Evolutionary conservation across 2,113 vertebrate genomes (phyloP), one percentile per base, ranked within the genome.

Genomic region (Plecturocebus donacophilus): DNA sequence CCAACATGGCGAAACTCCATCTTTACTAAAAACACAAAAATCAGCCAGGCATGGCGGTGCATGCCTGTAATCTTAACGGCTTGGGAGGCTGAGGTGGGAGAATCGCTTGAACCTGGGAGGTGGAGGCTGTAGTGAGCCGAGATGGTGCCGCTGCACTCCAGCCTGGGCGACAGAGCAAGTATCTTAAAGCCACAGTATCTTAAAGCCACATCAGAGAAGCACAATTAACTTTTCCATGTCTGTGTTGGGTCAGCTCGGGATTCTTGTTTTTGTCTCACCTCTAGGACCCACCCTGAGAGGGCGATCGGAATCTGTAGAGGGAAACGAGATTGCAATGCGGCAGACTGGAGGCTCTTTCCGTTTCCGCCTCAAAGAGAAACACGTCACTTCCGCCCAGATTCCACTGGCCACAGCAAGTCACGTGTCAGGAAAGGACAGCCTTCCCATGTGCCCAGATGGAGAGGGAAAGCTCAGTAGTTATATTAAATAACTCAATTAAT

Each of bases 381-480:
- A 2, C 0, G 2, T 42, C 49, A 25, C n/a, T 49, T 38, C 35
- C 16, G 58, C 7, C 9, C 14, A 4, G 45, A 30, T 23, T 91
- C 58, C 30, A 64, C 0, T 6, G 14, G 38, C 42, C 86, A 11
- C 32, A 66, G 16, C 17, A 20, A 94, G 56, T 64, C 47, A 13
- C 8, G 0, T 3, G 4, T 17, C 32, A 38, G 54, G 70, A 68
- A 70, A 49, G 19, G 1, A 30, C 2, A 49, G 40, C 1, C 1
- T 0, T 1, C 5, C 42, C 17, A 0, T 0, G 5, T 27, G 20
- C 2, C 17, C 16, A 14, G 3, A 35, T 0, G 1, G 13, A 77
- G 49, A 40, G 6, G 25, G 35, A n/a, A 86, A 66, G 13, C 3
- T 21, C 73, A 21, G 0, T 10, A 40, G 61, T 64, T 64, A 64